These are phyloP conservation scores for Thecocarcelia acutangulata DNA, from an alignment of 2,888 invertebrate species.

Conservation along the genomic window DNA sequence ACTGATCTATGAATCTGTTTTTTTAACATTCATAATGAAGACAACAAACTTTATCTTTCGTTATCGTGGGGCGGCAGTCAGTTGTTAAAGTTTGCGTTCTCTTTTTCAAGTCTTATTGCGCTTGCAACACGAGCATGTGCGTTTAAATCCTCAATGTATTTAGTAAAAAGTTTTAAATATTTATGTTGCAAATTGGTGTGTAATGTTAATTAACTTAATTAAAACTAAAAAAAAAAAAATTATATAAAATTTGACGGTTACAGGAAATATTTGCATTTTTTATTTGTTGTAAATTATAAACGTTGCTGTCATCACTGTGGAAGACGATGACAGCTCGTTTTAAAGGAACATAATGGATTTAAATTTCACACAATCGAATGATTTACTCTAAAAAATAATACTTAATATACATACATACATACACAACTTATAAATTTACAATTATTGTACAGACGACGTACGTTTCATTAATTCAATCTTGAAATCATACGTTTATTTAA, in stretches of 20 bases:
- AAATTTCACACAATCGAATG: constrained; percentile 64
- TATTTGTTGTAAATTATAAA: constrained; percentile 62
- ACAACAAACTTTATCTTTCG: too few relatives aligned
- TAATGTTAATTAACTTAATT: constrained; percentile 34
- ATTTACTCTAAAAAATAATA: constrained; percentile 61
- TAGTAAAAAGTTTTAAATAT: background rate
- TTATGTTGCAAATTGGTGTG: constrained; percentile 14
- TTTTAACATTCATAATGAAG: too few relatives aligned
- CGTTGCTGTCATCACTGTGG: constrained; percentile 30
- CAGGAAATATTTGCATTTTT: constrained; percentile 53
- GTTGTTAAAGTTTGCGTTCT: too few relatives aligned
- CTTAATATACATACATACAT: constrained; percentile 51
- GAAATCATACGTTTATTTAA: constrained; percentile 37
- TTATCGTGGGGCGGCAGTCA: too few relatives aligned
- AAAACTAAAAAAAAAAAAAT: constrained; percentile 57
- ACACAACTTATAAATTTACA: constrained; percentile 65
- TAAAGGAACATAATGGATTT: constrained; percentile 70
- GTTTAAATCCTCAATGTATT: constrained; percentile 44
- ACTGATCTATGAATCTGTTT: too few relatives aligned
- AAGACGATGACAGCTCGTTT: constrained; percentile 43
- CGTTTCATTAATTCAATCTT: constrained; percentile 40
- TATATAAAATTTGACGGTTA: constrained; percentile 52
- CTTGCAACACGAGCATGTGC: constrained; percentile 28
- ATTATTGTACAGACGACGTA: constrained; percentile 63
- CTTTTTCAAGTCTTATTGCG: too few relatives aligned